Evolutionary conservation across 1,140 invertebrate species (phyloP), one percentile per base, ranked within the genome.

Genomic region (Chelonus insularis): DNA sequence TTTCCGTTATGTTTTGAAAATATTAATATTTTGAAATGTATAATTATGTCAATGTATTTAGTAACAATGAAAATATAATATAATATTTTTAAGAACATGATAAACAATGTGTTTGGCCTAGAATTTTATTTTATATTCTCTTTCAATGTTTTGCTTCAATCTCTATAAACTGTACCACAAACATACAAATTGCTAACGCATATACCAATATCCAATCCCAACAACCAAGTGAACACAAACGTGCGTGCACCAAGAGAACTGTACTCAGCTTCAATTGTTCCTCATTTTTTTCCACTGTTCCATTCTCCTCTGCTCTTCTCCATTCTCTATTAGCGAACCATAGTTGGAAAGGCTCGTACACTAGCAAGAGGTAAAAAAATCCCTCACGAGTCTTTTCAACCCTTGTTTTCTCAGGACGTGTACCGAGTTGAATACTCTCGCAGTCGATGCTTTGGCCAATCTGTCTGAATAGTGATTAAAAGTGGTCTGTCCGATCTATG

Each of bases 381-480:
- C 57, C 54, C 62, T 63, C 66, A 60, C 55, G 56, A 43, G 63
- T 64, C 63, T 62, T 70, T 71, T 72, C 67, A 66, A 69, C 63
- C 69, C 71, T 68, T 71, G 66, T 70, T 68, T 70, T 63, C 62
- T 55, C 41, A 16, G 41, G 41, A 16, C 41, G 25, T 29, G 25
- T 29, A 29, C 25, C 25, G 25, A 29, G 25, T 29, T 45, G 37
- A 41, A 57, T 57, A 21, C 37, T 45, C 58, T 62, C 11, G 18
- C 18, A 54, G 51, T 43, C 48, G 41, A 58, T 32, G 61, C 52
- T 36, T 69, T 67, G 63, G 67, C 60, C 65, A 70, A 69, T 68
- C 63, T 64, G 63, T 59, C 63, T 65, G 66, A 68, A 70, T 65
- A 51, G 70, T 72, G 72, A 74, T 74, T 74, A 72, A 74, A 74